A percentile compares a stretch with the other conserved stretches of the same genome.
Evolutionary conservation across 2,113 vertebrate genomes (phyloP).

Genomic region (Puma concolor): DNA sequence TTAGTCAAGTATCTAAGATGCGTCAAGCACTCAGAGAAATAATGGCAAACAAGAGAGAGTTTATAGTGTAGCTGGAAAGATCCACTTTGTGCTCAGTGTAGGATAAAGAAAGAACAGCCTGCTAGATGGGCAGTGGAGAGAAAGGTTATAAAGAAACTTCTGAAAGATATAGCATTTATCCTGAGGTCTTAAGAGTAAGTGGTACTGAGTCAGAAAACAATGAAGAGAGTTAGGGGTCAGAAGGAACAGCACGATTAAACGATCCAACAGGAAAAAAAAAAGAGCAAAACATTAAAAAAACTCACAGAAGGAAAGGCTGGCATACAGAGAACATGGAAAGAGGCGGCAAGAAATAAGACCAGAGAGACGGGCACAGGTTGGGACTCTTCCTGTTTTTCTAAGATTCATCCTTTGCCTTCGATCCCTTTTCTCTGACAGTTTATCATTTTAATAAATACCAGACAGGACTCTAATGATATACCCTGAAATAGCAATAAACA

Average conservation of each 20-base stretch:
- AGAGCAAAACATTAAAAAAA: background rate
- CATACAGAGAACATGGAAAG: background rate
- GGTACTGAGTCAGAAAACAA: background rate
- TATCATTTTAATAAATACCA: background rate
- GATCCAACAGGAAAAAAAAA: background rate
- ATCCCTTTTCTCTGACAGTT: background rate
- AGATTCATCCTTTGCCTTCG: background rate
- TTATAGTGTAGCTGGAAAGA: background rate
- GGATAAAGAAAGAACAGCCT: background rate
- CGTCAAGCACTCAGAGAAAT: background rate
- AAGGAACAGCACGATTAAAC: background rate
- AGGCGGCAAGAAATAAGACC: background rate
- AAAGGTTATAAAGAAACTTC: background rate
- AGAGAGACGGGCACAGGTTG: background rate
- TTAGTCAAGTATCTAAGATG: background rate
- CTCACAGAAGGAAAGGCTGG: background rate
- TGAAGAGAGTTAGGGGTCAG: background rate
- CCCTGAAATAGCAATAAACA: background rate
- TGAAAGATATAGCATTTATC: background rate
- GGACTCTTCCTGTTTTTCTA: background rate
- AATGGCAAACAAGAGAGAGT: background rate
- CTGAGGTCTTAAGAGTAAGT: background rate
- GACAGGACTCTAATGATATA: background rate
- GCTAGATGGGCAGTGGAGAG: too few species aligned
- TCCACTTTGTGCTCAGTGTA: background rate